These are phyloP conservation scores for Montipora capitata DNA, from an alignment of 92 coral and sea anemone genomes.

Conservation along the genomic window DNA sequence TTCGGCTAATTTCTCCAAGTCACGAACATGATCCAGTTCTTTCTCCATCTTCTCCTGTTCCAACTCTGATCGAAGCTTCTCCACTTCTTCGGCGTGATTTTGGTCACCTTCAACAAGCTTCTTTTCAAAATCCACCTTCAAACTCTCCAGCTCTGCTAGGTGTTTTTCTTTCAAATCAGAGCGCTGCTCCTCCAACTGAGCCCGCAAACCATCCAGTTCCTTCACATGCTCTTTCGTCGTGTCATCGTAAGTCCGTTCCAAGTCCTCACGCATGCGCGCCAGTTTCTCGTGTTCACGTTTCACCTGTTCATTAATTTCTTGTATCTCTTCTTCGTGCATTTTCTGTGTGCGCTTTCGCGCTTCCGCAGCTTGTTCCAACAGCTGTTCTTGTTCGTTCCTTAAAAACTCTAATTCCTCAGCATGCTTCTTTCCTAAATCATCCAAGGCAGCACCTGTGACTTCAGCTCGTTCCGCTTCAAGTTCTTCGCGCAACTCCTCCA, in stretches of 20 bases:
- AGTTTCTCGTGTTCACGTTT: slow-evolving; percentile 86
- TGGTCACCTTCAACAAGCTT: slow-evolving; percentile 79
- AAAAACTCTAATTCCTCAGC: slow-evolving; percentile 82
- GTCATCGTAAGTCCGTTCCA: slow-evolving; percentile 77
- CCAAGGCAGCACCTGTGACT: slow-evolving; percentile 83
- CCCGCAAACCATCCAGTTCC: slow-evolving; percentile 85
- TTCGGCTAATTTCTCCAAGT: slow-evolving; percentile 85
- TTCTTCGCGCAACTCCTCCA: slow-evolving; percentile 80
- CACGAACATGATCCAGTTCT: slow-evolving; percentile 90
- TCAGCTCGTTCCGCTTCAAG: slow-evolving; percentile 87
- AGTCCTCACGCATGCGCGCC: slow-evolving; percentile 83
- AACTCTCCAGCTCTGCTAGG: slow-evolving; percentile 77
- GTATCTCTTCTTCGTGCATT: slow-evolving; percentile 82
- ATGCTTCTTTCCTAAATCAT: slow-evolving; percentile 86
- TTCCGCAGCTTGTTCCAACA: slow-evolving; percentile 81
- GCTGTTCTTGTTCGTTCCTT: slow-evolving; percentile 81
- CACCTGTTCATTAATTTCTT: slow-evolving; percentile 84
- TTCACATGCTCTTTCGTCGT: slow-evolving; percentile 89
- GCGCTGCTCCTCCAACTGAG: slow-evolving; percentile 87
- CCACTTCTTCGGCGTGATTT: slow-evolving; percentile 76
- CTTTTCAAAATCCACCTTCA: slow-evolving; percentile 81
- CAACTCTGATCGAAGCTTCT: slow-evolving; percentile 77
- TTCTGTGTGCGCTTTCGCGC: slow-evolving; percentile 81
- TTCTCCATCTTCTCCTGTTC: slow-evolving; percentile 92
- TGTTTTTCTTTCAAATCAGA: slow-evolving; percentile 82